These are phyloP conservation scores for Rhamnusium bicolor DNA, from an alignment of 2,888 invertebrate species.

Conservation along the genomic window DNA sequence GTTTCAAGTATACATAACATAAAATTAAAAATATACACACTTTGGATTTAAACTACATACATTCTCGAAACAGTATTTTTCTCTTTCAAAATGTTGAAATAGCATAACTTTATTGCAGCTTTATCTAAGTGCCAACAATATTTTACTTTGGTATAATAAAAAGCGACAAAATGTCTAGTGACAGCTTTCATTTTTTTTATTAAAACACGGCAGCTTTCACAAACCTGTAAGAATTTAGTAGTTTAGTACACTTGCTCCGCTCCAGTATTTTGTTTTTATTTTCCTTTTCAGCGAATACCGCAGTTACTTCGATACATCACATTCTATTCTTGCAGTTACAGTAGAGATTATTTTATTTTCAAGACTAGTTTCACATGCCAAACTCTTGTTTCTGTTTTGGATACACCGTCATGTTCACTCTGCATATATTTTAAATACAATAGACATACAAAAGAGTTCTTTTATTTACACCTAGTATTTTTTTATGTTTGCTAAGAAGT, in stretches of 20 bases:
- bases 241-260: constrained; percentile 5
- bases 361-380: constrained; percentile 14
- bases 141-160: neutral
- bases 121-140: neutral
- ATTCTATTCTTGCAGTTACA: constrained; percentile 20
- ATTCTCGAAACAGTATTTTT: neutral
- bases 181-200: neutral
- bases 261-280: constrained; percentile 4
- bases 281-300: neutral
- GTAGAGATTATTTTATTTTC: constrained; percentile 12
- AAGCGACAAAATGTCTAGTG: neutral
- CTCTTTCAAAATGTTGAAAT: neutral
- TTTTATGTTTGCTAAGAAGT: no score
- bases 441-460: neutral
- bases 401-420: neutral
- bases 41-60: neutral
- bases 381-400: constrained; percentile 18
- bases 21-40: neutral
- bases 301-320: neutral
- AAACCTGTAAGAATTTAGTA: neutral
- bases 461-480: no score
- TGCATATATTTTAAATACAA: neutral
- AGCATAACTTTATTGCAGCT: neutral
- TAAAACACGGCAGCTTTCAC: neutral
- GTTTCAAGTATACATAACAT: neutral